Percentiles rank a stretch among this genome's conserved stretches.
These are phyloP conservation scores for Helogale parvula DNA, from an alignment of 2,113 vertebrate genomes.

Conservation along the genomic window DNA sequence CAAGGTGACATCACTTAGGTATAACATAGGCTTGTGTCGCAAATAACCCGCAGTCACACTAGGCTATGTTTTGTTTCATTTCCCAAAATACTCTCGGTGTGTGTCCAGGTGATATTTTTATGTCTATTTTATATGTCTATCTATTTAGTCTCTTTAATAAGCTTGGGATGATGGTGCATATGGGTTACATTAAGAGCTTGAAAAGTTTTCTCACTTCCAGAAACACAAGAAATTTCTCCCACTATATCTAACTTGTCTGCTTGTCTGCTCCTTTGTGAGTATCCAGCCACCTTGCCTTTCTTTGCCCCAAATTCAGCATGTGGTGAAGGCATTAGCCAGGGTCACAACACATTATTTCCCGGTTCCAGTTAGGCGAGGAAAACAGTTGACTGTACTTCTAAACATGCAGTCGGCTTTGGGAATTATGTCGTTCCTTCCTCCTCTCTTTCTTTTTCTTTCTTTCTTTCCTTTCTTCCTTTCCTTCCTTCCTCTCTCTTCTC, in stretches of 20 bases:
- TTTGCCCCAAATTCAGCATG: constrained; percentile 64
- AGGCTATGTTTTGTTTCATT: background rate
- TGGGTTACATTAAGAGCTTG: constrained; percentile 51
- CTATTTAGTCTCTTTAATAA: constrained; percentile 53
- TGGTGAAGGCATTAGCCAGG: constrained; percentile 71
- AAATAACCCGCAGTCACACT: background rate
- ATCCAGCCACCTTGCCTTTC: constrained; percentile 52
- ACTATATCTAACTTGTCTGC: constrained; percentile 57
- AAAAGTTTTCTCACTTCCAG: constrained; percentile 50
- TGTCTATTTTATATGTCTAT: background rate
- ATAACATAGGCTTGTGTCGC: background rate
- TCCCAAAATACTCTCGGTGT: background rate
- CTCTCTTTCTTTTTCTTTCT: no score
- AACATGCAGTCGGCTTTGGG: constrained; percentile 24
- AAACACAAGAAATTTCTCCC: constrained; percentile 51
- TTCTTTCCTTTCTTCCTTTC: background rate
- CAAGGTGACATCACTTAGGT: background rate
- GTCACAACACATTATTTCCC: constrained; percentile 13
- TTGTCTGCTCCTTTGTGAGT: constrained; percentile 14
- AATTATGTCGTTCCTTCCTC: background rate
- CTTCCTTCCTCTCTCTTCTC: background rate
- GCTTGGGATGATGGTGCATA: background rate
- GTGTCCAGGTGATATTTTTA: background rate
- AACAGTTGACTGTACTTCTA: constrained; percentile 27
- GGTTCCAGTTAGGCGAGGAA: constrained; percentile 36